Evolutionary conservation across 35 echinoderm and acorn worm species (phyloP), one percentile per base, ranked within the genome.

Genomic region (Strongylocentrotus purpuratus): DNA sequence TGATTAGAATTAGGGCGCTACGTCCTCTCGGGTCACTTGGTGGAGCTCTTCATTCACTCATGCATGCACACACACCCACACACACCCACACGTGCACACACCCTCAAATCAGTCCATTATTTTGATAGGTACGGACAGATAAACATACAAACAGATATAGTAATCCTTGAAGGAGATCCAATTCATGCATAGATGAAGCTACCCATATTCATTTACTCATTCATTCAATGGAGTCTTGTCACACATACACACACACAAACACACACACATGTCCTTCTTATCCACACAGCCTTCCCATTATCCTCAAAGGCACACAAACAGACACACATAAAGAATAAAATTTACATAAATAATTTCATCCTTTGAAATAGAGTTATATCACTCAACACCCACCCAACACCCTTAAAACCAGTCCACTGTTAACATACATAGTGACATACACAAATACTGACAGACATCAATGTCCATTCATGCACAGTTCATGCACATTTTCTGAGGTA

Each of bases 1-100:
- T 93, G 91, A 93, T 93, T 89, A 89, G 33, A 89, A 45, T 78
- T 78, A 28, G 65, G 65, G 65, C 65, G n/a, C 52, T 78, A 22
- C 65, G 25, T n/a, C 28, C 22, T 28, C 22, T 78, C 65, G 4
- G 65, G 65, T 78, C 65, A 78, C 9, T 89, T 89, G 87, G 87
- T 89, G 87, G 87, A 17, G 45, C 87, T 45, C 6, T 89, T 89
- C n/a, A 45, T 46, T 89, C 12, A 33, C 87, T 45, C 32, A 17
- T 89, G 87, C 45, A 10, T 86, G 85, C 33, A 25, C 33, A 5
- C 52, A 5, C 35, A 41, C 35, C 14, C 15, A 45, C 87, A 88
- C 87, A 33, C 32, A 9, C 33, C 12, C 32, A 41, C 35, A 41
- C 35, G 4, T 31, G 70, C 31, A 13, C 33, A 28, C 87, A 89